Base-by-base conservation (phyloP, 2,113 vertebrate species). In the Scartelaos histophorus region DNA sequence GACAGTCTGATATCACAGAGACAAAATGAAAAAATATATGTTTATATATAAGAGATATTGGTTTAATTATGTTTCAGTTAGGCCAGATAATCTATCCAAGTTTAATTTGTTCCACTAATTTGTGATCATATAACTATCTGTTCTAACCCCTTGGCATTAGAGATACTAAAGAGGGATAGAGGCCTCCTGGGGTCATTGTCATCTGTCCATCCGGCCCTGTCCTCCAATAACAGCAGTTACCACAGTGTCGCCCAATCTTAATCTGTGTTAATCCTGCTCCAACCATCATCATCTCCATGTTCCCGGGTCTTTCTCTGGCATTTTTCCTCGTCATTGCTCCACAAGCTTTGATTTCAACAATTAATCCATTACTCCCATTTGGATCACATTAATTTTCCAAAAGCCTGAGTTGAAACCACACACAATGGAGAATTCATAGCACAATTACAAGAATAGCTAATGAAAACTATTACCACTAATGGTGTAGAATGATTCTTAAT, bases 211-310 rank as follows among this genome's bases (percentile, higher is more conserved):
- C 69, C 62, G 53, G 67, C 73, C 13, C 47, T 24, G 22, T 68
- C 72, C 80, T 60, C 75, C 67, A 73, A 77, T 67, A 80, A 35
- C 19, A 54, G 51, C 19, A 54, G 51, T 54, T 51, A 51, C 60
- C 60, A 10, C 75, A 70, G 84, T 84, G 86, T 88, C 81, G 82
- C 85, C 81, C 85, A 88, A 91, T 90, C 90, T 84, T 92, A 93
- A 92, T 92, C 92, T 79, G 60, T 10, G 69, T 79, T 90, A 93
- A 93, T 92, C 89, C 82, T 71, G 68, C 35, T 13, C 80, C 81
- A 57, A 67, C 80, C 82, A 82, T 84, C 84, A 74, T 85, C 67
- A 65, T 66, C 66, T 21, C 35, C 21, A 15, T 24, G 35, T 64
- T 64, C 76, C 78, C 64, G 29, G 61, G 65, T 71, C 76, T 73